Evolutionary conservation across 1,140 invertebrate species (phyloP).

Genomic region (Drosophila willistoni): DNA sequence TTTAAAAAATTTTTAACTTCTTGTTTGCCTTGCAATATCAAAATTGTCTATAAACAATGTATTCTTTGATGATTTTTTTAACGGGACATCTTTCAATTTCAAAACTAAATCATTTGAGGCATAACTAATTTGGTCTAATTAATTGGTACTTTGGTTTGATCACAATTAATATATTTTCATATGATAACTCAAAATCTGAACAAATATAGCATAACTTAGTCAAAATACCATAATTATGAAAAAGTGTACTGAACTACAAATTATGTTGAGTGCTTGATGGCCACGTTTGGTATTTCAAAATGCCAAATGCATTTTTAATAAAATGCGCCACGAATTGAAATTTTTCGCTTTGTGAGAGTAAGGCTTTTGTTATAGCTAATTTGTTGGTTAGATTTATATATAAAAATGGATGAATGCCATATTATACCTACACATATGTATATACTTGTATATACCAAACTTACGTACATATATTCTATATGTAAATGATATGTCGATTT

Average conservation of each 20-base stretch:
- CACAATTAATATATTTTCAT: too few relatives aligned
- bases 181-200: too few relatives aligned
- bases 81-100: too few relatives aligned
- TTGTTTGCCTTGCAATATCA: too few relatives aligned
- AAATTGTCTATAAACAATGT: too few relatives aligned
- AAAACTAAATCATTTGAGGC: too few relatives aligned
- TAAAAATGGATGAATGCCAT: neutral
- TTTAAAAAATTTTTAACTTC: too few relatives aligned
- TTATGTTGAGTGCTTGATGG: constrained; percentile 43
- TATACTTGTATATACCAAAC: too few relatives aligned
- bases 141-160: too few relatives aligned
- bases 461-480: constrained; percentile 11
- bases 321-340: constrained; percentile 48
- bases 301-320: constrained; percentile 71
- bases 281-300: constrained; percentile 54
- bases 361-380: constrained; percentile 50
- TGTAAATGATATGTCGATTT: constrained; percentile 65
- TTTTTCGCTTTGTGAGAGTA: constrained; percentile 14
- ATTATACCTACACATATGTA: neutral
- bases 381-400: constrained; percentile 43
- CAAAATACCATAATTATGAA: neutral
- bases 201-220: neutral
- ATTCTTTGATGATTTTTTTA: too few relatives aligned
- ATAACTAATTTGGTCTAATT: too few relatives aligned
- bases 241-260: neutral